phyloP scores from a whole-genome alignment of 1,140 invertebrate species.

The Rhopalosiphum maidis region DNA sequence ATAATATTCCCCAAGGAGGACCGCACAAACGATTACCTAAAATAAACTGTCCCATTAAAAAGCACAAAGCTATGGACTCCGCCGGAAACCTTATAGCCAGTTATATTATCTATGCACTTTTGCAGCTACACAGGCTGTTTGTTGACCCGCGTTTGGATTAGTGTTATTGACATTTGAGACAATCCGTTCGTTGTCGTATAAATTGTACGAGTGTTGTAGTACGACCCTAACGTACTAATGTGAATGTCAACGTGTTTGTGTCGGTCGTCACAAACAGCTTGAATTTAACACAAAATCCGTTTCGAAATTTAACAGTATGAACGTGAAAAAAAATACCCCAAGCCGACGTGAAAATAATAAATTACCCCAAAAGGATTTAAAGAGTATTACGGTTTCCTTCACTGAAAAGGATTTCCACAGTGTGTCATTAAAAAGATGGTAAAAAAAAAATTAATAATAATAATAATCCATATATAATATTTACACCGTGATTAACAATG shows the following conservation, averaged over 20 bases:
- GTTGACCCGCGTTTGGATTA: conserved; percentile 52
- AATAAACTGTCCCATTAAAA: conserved; percentile 31
- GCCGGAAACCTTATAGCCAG: conserved; percentile 9
- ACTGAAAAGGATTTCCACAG: conserved; percentile 29
- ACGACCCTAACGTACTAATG: neutral
- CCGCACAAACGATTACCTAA: conserved; percentile 29
- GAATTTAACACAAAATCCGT: conserved; percentile 31
- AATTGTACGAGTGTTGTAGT: neutral
- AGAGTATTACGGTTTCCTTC: conserved; percentile 37
- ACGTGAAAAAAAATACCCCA: conserved; percentile 1
- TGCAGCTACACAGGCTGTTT: conserved; percentile 36
- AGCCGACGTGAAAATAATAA: conserved; percentile 40
- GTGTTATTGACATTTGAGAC: conserved; percentile 34
- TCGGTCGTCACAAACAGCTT: neutral
- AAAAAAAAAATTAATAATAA: conserved; percentile 45
- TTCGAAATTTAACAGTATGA: neutral
- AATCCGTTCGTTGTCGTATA: neutral
- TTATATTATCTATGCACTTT: conserved; percentile 46
- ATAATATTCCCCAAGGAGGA: neutral
- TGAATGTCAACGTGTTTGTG: too few species aligned
- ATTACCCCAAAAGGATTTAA: conserved; percentile 37
- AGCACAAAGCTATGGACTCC: neutral
- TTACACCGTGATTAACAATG: conserved; percentile 43
- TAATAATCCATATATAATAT: conserved; percentile 48
- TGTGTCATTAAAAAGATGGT: neutral